phyloP scores from a whole-genome alignment of 53 echinoderm and acorn worm species.

The Glandiceps talaboti region DNA sequence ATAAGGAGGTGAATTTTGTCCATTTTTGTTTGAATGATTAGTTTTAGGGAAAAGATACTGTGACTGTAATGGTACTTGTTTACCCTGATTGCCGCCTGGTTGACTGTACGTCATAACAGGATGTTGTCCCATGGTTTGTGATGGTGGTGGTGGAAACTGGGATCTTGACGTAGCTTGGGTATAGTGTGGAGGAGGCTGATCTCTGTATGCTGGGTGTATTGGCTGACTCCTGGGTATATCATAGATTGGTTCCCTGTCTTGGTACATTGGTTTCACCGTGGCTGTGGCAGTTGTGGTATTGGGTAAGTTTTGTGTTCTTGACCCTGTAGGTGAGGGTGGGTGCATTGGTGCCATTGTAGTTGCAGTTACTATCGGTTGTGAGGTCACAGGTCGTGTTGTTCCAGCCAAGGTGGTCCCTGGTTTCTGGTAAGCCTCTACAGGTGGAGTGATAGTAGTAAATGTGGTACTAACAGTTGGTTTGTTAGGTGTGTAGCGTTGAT shows the following conservation, averaged over 20 bases:
- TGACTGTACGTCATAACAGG: constrained; percentile 15
- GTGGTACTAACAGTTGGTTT: background rate
- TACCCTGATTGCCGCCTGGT: constrained; percentile 10
- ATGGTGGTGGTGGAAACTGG: constrained; percentile 43
- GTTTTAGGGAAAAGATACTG: constrained; percentile 23
- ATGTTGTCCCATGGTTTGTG: constrained; percentile 42
- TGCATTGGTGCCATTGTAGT: background rate
- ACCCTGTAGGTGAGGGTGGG: background rate
- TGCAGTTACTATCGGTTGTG: background rate
- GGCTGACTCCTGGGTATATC: background rate
- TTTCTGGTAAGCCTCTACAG: background rate
- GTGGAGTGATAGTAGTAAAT: background rate
- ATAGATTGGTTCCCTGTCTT: constrained; percentile 12
- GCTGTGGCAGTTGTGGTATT: constrained; percentile 1
- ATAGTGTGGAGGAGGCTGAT: constrained; percentile 14
- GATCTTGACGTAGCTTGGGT: background rate
- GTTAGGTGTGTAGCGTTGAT: background rate
- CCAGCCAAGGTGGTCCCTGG: background rate
- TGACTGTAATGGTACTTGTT: constrained; percentile 28
- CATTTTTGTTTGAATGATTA: background rate
- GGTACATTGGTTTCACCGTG: constrained; percentile 15
- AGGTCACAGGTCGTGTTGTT: background rate
- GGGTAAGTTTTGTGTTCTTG: background rate
- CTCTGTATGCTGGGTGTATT: constrained; percentile 5
- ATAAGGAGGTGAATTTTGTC: constrained; percentile 15